Evolutionary conservation across 2,797 vertebrate species (phyloP).

Genomic region (Muraenolepis orangiensis): DNA sequence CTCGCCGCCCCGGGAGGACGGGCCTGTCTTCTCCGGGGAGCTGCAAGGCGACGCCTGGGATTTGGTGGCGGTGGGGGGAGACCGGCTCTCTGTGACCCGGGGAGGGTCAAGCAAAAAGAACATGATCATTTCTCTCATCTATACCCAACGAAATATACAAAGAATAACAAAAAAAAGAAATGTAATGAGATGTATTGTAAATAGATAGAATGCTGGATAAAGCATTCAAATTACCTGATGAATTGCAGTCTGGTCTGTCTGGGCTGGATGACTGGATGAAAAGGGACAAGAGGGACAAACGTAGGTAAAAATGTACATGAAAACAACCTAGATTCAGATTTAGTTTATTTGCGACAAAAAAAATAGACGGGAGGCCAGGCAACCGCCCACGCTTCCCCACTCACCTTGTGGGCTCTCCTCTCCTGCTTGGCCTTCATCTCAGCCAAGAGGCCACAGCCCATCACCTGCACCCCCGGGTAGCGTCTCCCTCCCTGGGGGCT

Average conservation of each 20-base stretch:
- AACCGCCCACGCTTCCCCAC: neutral
- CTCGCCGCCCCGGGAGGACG: slow-evolving; percentile 65
- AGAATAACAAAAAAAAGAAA: neutral
- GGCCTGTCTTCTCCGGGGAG: slow-evolving; percentile 76
- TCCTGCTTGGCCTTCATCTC: slow-evolving; percentile 99
- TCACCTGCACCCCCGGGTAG: slow-evolving; percentile 86
- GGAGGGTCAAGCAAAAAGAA: neutral
- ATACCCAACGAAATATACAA: neutral
- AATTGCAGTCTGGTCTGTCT: slow-evolving; percentile 79
- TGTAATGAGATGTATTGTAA: neutral
- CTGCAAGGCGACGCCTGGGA: slow-evolving; percentile 53
- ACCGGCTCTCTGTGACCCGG: slow-evolving; percentile 68
- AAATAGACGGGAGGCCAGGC: neutral
- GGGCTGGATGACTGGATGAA: slow-evolving; percentile 57
- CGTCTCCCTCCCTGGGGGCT: slow-evolving; percentile 87
- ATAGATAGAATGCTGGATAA: neutral
- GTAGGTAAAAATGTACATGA: neutral
- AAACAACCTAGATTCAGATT: too few species aligned
- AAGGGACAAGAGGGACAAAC: slow-evolving; percentile 18
- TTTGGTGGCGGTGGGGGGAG: slow-evolving; percentile 56
- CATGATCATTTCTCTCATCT: too few species aligned
- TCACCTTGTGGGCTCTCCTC: slow-evolving; percentile 88
- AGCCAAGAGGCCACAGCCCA: slow-evolving; percentile 89
- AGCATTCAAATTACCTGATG: slow-evolving; percentile 71
- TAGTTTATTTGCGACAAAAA: too few species aligned